Conservation (phyloP, 1,140 invertebrate species). For the Augochlora pura region DNA sequence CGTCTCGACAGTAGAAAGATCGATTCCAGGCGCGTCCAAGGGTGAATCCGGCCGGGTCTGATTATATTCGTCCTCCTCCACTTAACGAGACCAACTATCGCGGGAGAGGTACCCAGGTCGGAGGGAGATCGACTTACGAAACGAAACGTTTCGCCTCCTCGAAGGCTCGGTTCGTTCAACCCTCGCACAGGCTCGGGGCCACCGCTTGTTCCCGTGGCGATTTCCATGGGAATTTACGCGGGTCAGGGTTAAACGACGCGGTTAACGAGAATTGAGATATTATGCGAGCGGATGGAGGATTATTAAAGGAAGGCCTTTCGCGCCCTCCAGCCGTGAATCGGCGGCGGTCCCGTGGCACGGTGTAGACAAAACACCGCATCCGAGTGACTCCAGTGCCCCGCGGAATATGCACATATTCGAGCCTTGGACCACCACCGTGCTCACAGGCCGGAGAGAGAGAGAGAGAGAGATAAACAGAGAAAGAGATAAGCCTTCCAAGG, state of each 20-base stretch:
- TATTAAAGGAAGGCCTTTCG: constrained; percentile 21
- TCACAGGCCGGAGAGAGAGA: too few relatives aligned
- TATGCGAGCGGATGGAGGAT: constrained; percentile 16
- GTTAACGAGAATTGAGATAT: constrained; percentile 33
- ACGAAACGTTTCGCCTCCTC: neutral
- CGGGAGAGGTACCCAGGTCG: neutral
- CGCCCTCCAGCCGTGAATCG: constrained; percentile 8
- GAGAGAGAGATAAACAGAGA: too few relatives aligned
- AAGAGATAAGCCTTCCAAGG: constrained; percentile 34
- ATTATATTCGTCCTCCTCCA: neutral
- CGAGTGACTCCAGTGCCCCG: neutral
- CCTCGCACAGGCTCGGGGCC: neutral
- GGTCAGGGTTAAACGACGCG: constrained; percentile 12
- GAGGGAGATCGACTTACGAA: neutral
- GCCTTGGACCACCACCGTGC: too few relatives aligned
- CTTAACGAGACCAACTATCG: neutral
- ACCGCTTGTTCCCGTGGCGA: neutral
- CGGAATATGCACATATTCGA: constrained; percentile 21
- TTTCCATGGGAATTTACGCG: constrained; percentile 19
- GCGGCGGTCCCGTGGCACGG: neutral
- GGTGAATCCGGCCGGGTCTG: neutral
- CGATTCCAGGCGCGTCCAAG: neutral
- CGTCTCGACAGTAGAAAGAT: neutral
- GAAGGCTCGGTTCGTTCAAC: neutral
- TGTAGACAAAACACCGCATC: constrained; percentile 9